Conservation (phyloP, 2,113 vertebrate species). For the Leptocoma aspasia region DNA sequence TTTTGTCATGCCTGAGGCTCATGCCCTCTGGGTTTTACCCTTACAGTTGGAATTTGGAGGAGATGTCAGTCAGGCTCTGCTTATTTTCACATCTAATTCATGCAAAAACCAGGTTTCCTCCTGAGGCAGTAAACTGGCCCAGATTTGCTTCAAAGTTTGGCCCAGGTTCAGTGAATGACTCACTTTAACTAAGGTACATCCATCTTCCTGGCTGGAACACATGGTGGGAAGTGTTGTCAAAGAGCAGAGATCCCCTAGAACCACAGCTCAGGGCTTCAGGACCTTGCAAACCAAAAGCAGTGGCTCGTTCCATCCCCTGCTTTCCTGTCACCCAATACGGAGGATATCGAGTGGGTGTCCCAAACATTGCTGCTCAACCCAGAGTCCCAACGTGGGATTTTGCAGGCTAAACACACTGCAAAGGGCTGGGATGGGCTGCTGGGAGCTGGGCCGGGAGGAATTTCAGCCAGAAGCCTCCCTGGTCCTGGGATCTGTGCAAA, state of each 20-base stretch:
- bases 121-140: constrained; percentile 50
- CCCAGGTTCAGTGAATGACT: constrained; percentile 56
- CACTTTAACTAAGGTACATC: constrained; percentile 46
- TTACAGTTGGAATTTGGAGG: constrained; percentile 28
- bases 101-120: constrained; percentile 56
- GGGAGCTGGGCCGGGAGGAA: neutral
- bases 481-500: neutral
- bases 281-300: neutral
- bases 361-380: neutral
- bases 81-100: constrained; percentile 64
- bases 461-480: neutral
- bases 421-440: neutral
- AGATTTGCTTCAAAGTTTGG: constrained; percentile 55
- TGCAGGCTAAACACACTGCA: neutral
- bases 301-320: neutral
- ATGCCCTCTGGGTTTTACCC: constrained; percentile 25
- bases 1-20: constrained; percentile 57
- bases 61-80: constrained; percentile 65
- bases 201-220: constrained; percentile 46
- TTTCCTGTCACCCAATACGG: neutral
- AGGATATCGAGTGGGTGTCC: neutral
- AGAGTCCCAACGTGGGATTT: neutral
- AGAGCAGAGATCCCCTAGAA: neutral
- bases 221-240: constrained; percentile 19
- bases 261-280: neutral